A percentile compares a stretch with the other conserved stretches of the same genome.
Evolutionary conservation across 2,113 vertebrate species (phyloP).

Genomic region (Nicator chloris): DNA sequence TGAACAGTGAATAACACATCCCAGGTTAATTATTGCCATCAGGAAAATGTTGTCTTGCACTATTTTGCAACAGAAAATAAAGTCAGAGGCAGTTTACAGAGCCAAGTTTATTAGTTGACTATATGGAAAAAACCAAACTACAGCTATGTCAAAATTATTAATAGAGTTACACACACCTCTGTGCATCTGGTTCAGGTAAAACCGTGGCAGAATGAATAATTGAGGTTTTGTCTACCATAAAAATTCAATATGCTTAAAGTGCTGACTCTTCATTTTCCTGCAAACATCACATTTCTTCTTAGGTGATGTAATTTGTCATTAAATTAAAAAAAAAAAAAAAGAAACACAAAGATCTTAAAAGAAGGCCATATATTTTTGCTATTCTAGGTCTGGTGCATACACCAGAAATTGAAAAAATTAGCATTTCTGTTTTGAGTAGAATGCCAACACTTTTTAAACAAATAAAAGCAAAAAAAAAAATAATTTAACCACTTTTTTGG

Average conservation of each 20-base stretch:
- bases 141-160: slow-evolving; percentile 18
- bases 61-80: not conserved
- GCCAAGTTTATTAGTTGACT: not conserved
- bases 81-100: not conserved
- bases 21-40: not conserved
- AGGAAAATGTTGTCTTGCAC: not conserved
- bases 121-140: not conserved
- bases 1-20: not conserved
- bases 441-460: not conserved
- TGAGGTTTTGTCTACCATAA: slow-evolving; percentile 6
- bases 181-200: not conserved
- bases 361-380: not conserved
- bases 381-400: not conserved
- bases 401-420: not conserved
- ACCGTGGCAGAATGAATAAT: slow-evolving; percentile 16
- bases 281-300: not conserved
- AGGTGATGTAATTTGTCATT: not conserved
- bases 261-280: not conserved
- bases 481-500: not conserved
- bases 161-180: not conserved
- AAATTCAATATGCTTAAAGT: not conserved
- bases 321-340: not conserved
- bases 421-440: not conserved
- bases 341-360: not conserved
- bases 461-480: not conserved